Base-by-base conservation (phyloP, 2,113 vertebrate genomes). In the Phylloscopus trochiloides region DNA sequence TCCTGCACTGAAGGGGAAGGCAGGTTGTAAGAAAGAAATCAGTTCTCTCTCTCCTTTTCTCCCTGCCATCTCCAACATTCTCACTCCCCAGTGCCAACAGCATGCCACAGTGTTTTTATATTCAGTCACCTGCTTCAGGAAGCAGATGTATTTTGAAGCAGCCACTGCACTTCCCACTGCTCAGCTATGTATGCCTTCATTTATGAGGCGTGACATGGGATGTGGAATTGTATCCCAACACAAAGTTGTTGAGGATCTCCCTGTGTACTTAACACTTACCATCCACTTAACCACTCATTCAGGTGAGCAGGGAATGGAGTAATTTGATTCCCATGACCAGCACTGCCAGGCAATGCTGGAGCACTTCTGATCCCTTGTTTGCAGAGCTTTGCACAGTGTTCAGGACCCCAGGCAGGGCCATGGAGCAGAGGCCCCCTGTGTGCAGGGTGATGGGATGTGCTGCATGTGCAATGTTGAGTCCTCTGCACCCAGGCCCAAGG, bases 391-490 rank as follows among this genome's bases (percentile, higher is more conserved):
- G 61, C 0, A 0, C 17, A 43, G 15, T 2, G 19, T 13, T 80
- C 51, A 38, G 58, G 25, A 50, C 22, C 17, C 14, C 34, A 59
- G 73, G 45, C 45, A 76, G 34, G 22, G 54, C 67, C 7, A 3
- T 2, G 8, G 34, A 80, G 31, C 54, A 40, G 17, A 42, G 54
- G 61, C 14, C 8, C 31, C 12, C 14, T 4, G 0, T 32, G 66
- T 36, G 42, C 18, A 36, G 18, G 32, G 51, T 43, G 67, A 59
- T 26, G 29, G 47, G 19, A 40, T 38, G 24, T 51, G 70, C 50
- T 59, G 32, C 17, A 4, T 4, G 0, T 12, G 26, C 0, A 0
- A 5, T 4, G 21, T 3, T 31, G 50, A 80, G n/a, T 32, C 42
- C 43, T 11, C 38, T 32, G 34, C 58, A 22, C 13, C 10, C 25